phyloP scores from a whole-genome alignment of 2,888 invertebrate species.

The Ormia ochracea region DNA sequence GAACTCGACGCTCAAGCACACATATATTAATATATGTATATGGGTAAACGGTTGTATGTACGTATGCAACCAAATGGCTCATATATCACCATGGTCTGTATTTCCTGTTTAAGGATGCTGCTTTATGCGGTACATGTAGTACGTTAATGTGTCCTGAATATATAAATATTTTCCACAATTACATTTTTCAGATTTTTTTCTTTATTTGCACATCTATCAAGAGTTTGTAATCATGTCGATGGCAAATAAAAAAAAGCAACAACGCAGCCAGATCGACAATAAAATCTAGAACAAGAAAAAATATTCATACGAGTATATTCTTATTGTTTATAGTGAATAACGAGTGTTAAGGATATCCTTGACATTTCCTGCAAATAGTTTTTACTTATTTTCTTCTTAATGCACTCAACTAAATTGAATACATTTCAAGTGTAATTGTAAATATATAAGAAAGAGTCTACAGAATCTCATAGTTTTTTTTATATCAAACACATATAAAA shows the following conservation, averaged over 20 bases:
- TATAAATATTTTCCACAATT: slow-evolving; percentile 45
- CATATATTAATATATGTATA: slow-evolving; percentile 1
- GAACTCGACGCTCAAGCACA: slow-evolving; percentile 26
- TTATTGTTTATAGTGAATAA: slow-evolving; percentile 48
- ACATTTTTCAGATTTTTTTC: background rate
- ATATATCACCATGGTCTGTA: slow-evolving; percentile 57
- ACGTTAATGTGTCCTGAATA: slow-evolving; percentile 58
- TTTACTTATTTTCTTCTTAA: slow-evolving; percentile 47
- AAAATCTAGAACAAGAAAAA: slow-evolving; percentile 5
- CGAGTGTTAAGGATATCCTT: slow-evolving; percentile 75
- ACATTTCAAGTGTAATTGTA: slow-evolving; percentile 57
- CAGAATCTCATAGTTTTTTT: slow-evolving; percentile 19
- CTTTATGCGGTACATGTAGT: slow-evolving; percentile 43
- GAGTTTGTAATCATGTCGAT: slow-evolving; percentile 52
- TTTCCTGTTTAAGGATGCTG: slow-evolving; percentile 62
- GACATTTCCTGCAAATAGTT: slow-evolving; percentile 74
- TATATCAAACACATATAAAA: slow-evolving; percentile 46
- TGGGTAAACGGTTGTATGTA: background rate
- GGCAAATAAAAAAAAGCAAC: slow-evolving; percentile 9
- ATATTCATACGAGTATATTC: slow-evolving; percentile 31
- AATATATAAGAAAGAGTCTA: slow-evolving; percentile 34
- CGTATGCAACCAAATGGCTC: slow-evolving; percentile 24
- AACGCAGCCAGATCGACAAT: slow-evolving; percentile 1
- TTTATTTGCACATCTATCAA: slow-evolving; percentile 61
- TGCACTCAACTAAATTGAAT: slow-evolving; percentile 61